A percentile compares a stretch with the other conserved stretches of the same genome.
phyloP scores from a whole-genome alignment of 2,888 invertebrate genomes.

The Synergus gifuensis region DNA sequence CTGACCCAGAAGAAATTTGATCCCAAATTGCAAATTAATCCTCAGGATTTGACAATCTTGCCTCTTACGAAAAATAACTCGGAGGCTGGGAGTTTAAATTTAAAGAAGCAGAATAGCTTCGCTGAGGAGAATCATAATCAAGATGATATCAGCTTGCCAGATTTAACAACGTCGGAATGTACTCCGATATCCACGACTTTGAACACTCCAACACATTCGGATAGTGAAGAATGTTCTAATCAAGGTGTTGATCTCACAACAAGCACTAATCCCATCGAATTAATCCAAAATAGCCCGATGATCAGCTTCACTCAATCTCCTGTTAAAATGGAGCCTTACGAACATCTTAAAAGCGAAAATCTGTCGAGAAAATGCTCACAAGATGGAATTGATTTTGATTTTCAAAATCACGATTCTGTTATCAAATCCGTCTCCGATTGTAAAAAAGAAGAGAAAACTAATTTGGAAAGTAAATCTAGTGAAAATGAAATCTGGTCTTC shows the following conservation, averaged over 20 bases:
- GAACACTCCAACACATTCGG: slow-evolving; percentile 75
- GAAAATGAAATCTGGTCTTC: slow-evolving; percentile 2
- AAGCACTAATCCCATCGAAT: slow-evolving; percentile 72
- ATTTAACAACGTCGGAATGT: slow-evolving; percentile 72
- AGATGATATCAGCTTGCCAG: slow-evolving; percentile 74
- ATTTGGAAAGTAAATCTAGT: not conserved
- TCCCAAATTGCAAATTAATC: slow-evolving; percentile 13
- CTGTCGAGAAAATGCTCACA: slow-evolving; percentile 53
- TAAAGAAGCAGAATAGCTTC: slow-evolving; percentile 40
- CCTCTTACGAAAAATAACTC: slow-evolving; percentile 7
- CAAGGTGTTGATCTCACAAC: slow-evolving; percentile 62
- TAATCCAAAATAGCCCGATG: slow-evolving; percentile 72
- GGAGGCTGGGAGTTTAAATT: slow-evolving; percentile 3
- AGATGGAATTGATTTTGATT: slow-evolving; percentile 65
- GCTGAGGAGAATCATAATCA: slow-evolving; percentile 71
- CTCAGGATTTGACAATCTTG: slow-evolving; percentile 12
- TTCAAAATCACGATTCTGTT: slow-evolving; percentile 55
- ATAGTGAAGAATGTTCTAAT: slow-evolving; percentile 72
- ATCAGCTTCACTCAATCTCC: slow-evolving; percentile 74
- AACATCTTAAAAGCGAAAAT: slow-evolving; percentile 59
- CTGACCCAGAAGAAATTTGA: not conserved
- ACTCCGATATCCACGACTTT: slow-evolving; percentile 74
- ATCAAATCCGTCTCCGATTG: slow-evolving; percentile 43
- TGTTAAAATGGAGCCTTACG: slow-evolving; percentile 67
- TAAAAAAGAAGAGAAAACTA: slow-evolving; percentile 7